Conservation (phyloP, 1,140 invertebrate species). For the Zaprionus vittiger region DNA sequence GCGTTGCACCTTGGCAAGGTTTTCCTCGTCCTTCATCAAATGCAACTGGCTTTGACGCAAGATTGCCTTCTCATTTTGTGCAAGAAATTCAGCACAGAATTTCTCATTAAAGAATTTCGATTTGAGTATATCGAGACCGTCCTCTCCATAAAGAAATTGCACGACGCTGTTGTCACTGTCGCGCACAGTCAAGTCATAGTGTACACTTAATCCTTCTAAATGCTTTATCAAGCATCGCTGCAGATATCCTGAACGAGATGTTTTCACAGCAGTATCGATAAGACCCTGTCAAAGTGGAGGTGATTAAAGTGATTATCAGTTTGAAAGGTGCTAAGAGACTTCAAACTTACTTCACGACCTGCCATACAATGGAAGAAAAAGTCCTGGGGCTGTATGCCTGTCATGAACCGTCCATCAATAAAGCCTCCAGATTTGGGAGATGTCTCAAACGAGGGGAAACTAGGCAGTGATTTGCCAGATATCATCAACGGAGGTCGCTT, state of each 20-base stretch:
- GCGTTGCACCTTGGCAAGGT: constrained; percentile 86
- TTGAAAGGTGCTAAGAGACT: not conserved
- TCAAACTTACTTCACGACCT: constrained; percentile 92
- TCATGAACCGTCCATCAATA: constrained; percentile 97
- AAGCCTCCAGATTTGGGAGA: constrained; percentile 98
- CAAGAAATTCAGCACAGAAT: constrained; percentile 91
- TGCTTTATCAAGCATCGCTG: constrained; percentile 99
- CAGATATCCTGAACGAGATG: constrained; percentile 98
- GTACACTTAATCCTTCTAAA: constrained; percentile 95
- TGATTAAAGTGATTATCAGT: not conserved
- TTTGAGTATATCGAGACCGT: constrained; percentile 96
- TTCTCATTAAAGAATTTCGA: constrained; percentile 93
- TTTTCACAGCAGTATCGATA: constrained; percentile 95
- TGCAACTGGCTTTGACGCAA: constrained; percentile 75
- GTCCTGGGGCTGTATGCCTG: constrained; percentile 98
- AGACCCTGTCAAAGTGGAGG: constrained; percentile 85
- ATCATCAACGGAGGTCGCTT: constrained; percentile 97
- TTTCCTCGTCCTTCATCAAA: constrained; percentile 85
- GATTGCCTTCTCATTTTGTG: constrained; percentile 90
- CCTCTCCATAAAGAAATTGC: constrained; percentile 99
- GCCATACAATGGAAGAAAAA: constrained; percentile 99
- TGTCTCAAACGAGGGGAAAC: constrained; percentile 95
- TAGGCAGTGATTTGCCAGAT: constrained; percentile 94
- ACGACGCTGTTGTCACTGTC: constrained; percentile 97
- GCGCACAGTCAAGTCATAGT: constrained; percentile 97